A percentile compares a stretch with the other conserved stretches of the same genome.
These are phyloP conservation scores for Harpagifer antarcticus DNA, from an alignment of 2,797 vertebrate genomes.

Conservation along the genomic window DNA sequence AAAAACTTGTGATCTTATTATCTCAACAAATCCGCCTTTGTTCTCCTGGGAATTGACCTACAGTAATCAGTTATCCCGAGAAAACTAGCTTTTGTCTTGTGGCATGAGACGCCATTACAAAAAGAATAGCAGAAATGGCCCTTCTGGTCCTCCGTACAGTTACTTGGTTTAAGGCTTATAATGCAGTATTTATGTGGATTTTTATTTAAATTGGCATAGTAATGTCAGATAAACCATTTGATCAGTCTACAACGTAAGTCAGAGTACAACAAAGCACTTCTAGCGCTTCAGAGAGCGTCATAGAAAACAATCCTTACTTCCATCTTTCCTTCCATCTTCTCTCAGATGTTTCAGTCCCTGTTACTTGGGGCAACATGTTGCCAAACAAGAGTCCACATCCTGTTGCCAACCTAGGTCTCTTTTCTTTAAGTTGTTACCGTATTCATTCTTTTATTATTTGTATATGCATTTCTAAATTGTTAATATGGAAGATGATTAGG, in stretches of 20 bases:
- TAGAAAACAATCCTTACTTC: background rate
- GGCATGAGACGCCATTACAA: too few species aligned
- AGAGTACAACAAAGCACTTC: constrained; percentile 42
- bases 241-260: constrained; percentile 1
- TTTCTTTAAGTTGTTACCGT: constrained; percentile 38
- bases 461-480: constrained; percentile 50
- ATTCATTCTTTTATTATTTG: background rate
- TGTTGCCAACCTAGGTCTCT: constrained; percentile 35
- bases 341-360: background rate
- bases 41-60: too few species aligned
- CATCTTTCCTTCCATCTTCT: constrained; percentile 14
- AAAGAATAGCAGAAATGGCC: too few species aligned
- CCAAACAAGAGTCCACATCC: constrained; percentile 14
- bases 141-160: too few species aligned
- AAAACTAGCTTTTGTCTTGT: too few species aligned
- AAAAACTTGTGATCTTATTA: too few species aligned
- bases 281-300: background rate
- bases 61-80: too few species aligned
- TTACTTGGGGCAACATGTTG: background rate
- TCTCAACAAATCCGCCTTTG: too few species aligned
- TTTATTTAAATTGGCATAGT: constrained; percentile 19
- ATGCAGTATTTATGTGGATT: constrained; percentile 3
- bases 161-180: constrained; percentile 9
- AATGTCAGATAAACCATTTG: background rate
- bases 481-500: background rate